phyloP scores from a whole-genome alignment of 2,113 vertebrate genomes.

The Lonchura striata region DNA sequence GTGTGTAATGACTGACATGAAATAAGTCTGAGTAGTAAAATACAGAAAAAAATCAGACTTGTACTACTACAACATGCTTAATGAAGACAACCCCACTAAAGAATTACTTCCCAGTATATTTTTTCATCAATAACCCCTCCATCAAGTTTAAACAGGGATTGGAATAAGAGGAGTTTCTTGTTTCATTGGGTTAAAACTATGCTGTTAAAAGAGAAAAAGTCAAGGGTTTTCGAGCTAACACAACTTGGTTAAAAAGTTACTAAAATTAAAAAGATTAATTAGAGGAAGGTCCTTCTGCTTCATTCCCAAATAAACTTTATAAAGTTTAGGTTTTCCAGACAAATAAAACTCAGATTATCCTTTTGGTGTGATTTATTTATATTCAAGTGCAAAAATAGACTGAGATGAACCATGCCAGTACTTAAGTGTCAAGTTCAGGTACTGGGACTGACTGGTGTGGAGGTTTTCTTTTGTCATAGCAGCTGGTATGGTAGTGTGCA shows the following conservation, averaged over 20 bases:
- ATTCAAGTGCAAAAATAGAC: not conserved
- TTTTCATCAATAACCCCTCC: not conserved
- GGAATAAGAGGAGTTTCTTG: not conserved
- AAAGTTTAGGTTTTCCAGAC: not conserved
- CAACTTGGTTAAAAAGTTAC: not conserved
- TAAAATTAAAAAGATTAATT: not conserved
- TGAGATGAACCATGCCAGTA: not conserved
- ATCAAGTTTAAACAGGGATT: not conserved
- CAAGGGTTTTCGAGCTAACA: not conserved
- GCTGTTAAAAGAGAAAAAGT: not conserved
- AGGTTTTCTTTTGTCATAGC: not conserved
- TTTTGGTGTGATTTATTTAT: not conserved
- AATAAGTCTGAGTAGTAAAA: not conserved
- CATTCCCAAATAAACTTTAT: not conserved
- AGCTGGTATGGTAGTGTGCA: not conserved
- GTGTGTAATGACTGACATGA: not conserved
- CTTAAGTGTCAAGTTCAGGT: not conserved
- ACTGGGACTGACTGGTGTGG: not conserved
- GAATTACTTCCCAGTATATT: not conserved
- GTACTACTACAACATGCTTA: not conserved
- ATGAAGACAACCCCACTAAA: accelerated
- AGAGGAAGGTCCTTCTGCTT: not conserved
- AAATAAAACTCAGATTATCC: not conserved
- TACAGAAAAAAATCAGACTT: not conserved
- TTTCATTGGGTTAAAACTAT: not conserved